These are phyloP conservation scores for Trichomycterus rosablanca DNA, from an alignment of 2,113 vertebrate genomes.

Conservation along the genomic window DNA sequence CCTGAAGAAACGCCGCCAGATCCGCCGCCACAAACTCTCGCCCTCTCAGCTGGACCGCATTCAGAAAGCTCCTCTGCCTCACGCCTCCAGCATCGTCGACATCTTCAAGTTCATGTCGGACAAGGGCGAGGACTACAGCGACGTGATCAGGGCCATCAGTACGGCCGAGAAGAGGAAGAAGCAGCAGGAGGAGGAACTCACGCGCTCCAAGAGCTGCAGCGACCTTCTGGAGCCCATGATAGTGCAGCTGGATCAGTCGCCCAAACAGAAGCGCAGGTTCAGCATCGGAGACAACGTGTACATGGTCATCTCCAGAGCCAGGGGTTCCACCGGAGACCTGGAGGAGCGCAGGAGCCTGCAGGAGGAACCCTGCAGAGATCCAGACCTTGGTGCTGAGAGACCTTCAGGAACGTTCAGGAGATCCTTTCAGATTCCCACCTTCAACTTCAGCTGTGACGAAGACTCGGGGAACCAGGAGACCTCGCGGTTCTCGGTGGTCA, in stretches of 20 bases:
- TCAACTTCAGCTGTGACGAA: slow-evolving; percentile 3
- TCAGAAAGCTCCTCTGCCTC: slow-evolving; percentile 58
- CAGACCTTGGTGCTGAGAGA: slow-evolving; percentile 60
- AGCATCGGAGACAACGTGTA: slow-evolving; percentile 72
- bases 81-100: slow-evolving; percentile 69
- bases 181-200: slow-evolving; percentile 66
- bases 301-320: slow-evolving; percentile 56
- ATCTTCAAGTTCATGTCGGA: slow-evolving; percentile 90
- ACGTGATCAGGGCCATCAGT: slow-evolving; percentile 87
- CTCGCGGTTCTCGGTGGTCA: slow-evolving; percentile 37
- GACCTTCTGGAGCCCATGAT: slow-evolving; percentile 57
- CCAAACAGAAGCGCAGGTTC: slow-evolving; percentile 54
- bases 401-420: not conserved
- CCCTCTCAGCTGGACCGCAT: slow-evolving; percentile 31
- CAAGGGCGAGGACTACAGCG: slow-evolving; percentile 85
- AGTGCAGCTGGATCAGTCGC: slow-evolving; percentile 56
- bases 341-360: slow-evolving; percentile 26
- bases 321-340: slow-evolving; percentile 56
- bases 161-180: slow-evolving; percentile 53
- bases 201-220: slow-evolving; percentile 71
- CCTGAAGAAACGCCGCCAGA: slow-evolving; percentile 84
- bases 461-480: not conserved
- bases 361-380: slow-evolving; percentile 40
- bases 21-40: slow-evolving; percentile 71
- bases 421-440: not conserved